phyloP scores from a whole-genome alignment of 2,797 vertebrate species.

The Sebastes goodei region DNA sequence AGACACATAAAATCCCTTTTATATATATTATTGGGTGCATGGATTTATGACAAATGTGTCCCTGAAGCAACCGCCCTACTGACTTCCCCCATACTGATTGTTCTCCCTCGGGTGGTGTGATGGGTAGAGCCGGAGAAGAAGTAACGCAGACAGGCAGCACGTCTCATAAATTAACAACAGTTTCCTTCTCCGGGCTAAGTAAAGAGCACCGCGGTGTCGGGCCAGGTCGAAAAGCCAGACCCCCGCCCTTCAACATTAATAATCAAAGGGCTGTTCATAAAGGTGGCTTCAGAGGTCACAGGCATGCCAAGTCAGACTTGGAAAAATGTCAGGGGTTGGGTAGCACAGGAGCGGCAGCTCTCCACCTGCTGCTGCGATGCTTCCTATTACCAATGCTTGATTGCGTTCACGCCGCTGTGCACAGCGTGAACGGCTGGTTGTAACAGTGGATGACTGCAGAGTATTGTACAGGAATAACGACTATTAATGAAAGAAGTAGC shows the following conservation, averaged over 20 bases:
- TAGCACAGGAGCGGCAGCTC: not conserved
- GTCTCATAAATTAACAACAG: constrained; percentile 63
- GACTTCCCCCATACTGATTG: not conserved
- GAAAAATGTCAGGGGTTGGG: constrained; percentile 11
- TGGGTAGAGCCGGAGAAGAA: not conserved
- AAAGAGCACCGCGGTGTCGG: constrained; percentile 32
- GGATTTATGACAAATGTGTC: not conserved
- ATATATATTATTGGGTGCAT: not conserved
- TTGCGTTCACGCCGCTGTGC: not conserved
- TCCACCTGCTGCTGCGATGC: constrained; percentile 54
- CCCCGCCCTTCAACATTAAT: constrained; percentile 65
- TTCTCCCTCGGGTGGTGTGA: not conserved
- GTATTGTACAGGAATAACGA: not conserved
- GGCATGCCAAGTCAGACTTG: constrained; percentile 28
- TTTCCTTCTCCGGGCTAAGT: constrained; percentile 33
- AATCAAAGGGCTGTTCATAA: constrained; percentile 67
- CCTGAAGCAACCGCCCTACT: not conserved
- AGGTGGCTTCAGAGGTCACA: constrained; percentile 60
- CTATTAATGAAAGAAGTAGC: not conserved
- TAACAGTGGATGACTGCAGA: not conserved
- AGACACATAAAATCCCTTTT: not conserved
- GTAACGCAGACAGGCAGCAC: constrained; percentile 17
- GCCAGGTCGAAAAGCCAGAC: constrained; percentile 37
- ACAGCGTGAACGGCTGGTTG: not conserved
- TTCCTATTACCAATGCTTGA: constrained; percentile 1